phyloP scores from a whole-genome alignment of 2,797 vertebrate genomes.

The Bucorvus abyssinicus region DNA sequence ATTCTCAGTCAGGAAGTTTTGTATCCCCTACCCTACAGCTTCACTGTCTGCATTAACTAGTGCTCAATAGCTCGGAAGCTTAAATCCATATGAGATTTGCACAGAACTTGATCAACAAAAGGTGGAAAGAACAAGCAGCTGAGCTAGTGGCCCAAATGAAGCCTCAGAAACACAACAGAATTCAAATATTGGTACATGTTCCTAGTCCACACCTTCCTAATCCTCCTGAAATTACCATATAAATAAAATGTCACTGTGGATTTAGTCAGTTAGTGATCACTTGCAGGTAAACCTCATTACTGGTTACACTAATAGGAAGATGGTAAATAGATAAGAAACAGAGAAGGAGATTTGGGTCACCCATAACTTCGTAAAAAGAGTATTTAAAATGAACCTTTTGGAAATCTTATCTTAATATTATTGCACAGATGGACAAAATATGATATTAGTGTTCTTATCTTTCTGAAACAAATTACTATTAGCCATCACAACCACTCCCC shows the following conservation, averaged over 20 bases:
- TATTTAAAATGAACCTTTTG: background rate
- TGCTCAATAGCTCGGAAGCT: background rate
- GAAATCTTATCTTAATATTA: background rate
- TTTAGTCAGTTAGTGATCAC: background rate
- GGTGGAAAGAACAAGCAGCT: background rate
- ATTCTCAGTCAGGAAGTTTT: background rate
- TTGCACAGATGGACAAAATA: background rate
- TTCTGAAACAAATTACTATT: background rate
- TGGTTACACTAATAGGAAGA: background rate
- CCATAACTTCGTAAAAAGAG: background rate
- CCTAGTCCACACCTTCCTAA: background rate
- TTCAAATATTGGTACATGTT: background rate
- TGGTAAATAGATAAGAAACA: background rate
- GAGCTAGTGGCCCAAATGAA: background rate
- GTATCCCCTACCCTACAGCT: background rate
- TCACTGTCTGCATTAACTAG: background rate
- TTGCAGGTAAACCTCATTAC: background rate
- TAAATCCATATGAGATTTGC: background rate
- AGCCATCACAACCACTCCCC: background rate
- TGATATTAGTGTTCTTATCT: background rate
- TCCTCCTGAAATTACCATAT: conserved; percentile 1
- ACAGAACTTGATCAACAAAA: background rate
- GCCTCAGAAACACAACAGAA: background rate
- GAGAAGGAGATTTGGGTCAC: background rate
- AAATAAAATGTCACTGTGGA: background rate